phyloP scores from a whole-genome alignment of 2,113 vertebrate species.

The Gallinago undulata region DNA sequence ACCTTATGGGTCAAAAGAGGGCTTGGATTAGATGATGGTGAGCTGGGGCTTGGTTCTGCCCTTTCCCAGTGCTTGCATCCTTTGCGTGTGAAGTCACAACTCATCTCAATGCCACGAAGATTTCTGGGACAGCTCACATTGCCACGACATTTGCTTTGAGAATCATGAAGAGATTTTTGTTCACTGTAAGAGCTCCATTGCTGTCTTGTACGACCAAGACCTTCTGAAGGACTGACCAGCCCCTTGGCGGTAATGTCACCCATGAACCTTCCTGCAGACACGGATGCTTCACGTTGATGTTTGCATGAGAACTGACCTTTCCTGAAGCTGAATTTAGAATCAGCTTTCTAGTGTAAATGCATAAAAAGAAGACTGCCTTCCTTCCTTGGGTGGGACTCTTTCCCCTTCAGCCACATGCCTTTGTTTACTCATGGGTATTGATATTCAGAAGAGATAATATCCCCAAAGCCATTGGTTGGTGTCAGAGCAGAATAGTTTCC shows the following conservation, averaged over 20 bases:
- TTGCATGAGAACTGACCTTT: conserved; percentile 34
- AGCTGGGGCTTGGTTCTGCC: not conserved
- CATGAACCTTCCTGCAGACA: not conserved
- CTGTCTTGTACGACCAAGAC: fast-evolving
- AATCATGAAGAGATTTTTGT: not conserved
- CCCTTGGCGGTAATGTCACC: not conserved
- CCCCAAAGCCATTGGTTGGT: not conserved
- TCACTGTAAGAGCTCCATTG: not conserved
- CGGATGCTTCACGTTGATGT: not conserved
- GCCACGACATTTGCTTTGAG: not conserved
- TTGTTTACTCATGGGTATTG: not conserved
- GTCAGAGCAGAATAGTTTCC: not conserved
- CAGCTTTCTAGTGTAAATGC: not conserved
- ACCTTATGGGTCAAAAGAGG: not conserved
- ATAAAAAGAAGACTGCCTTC: conserved; percentile 25
- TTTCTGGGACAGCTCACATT: not conserved
- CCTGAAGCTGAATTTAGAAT: conserved; percentile 29
- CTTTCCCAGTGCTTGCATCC: not conserved
- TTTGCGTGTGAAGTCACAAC: not conserved
- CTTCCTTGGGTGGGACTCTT: conserved; percentile 57
- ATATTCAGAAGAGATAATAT: not conserved
- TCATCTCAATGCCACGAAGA: not conserved
- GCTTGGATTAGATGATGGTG: not conserved
- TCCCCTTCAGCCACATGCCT: conserved; percentile 2
- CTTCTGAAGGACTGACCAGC: not conserved